These are phyloP conservation scores for Sarcophaga caerulescens DNA, from an alignment of 2,888 invertebrate species.

Conservation along the genomic window DNA sequence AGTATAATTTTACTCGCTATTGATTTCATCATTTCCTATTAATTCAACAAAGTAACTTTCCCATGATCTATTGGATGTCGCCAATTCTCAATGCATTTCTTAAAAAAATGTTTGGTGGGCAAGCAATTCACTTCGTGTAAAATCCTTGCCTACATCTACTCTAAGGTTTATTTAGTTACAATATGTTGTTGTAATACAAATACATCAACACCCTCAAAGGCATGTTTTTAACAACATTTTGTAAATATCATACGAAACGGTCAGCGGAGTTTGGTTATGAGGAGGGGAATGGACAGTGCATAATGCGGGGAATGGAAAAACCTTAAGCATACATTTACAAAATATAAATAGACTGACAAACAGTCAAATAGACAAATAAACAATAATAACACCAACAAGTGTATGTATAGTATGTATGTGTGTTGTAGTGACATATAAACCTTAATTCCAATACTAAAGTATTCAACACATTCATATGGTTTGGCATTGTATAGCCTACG, in stretches of 20 bases:
- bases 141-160: too few species aligned
- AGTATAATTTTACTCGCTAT: too few species aligned
- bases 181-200: conserved; percentile 23
- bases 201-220: not conserved
- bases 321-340: not conserved
- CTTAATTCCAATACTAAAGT: conserved; percentile 60
- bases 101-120: too few species aligned
- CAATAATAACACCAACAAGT: conserved; percentile 17
- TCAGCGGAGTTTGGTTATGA: not conserved
- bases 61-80: too few species aligned
- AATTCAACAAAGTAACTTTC: too few species aligned
- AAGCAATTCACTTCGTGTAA: not conserved
- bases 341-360: conserved; percentile 12
- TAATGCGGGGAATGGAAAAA: not conserved
- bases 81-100: too few species aligned
- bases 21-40: too few species aligned
- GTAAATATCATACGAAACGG: not conserved
- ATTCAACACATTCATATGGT: conserved; percentile 26
- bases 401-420: not conserved
- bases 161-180: not conserved
- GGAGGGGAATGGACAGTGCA: not conserved
- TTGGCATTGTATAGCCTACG: not conserved
- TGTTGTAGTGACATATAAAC: conserved; percentile 55
- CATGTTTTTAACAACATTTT: not conserved
- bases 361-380: conserved; percentile 16